Evolutionary conservation across 2,888 invertebrate species (phyloP).

Genomic region (Liopterus haemorrhoidalis): DNA sequence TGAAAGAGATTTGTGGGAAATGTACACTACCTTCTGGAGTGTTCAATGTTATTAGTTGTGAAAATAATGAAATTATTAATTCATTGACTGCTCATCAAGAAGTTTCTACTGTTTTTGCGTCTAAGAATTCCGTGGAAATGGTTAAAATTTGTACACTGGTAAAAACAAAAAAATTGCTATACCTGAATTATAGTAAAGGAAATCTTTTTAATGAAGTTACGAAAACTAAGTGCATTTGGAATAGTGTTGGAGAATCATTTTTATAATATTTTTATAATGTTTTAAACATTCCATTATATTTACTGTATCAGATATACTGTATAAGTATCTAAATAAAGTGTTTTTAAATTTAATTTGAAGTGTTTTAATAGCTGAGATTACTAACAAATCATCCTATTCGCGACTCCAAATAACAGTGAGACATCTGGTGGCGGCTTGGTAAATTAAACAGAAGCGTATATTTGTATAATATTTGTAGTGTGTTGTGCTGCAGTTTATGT

Average conservation of each 20-base stretch:
- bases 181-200: conserved; percentile 16
- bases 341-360: too few species aligned
- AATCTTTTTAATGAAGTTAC: conserved; percentile 31
- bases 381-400: too few species aligned
- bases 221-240: conserved; percentile 38
- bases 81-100: conserved; percentile 20
- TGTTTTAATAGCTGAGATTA: too few species aligned
- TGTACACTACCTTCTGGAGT: conserved; percentile 28
- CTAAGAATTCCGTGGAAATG: neutral
- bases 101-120: conserved; percentile 14
- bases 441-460: too few species aligned
- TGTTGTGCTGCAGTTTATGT: too few species aligned
- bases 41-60: conserved; percentile 21
- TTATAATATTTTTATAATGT: conserved; percentile 15
- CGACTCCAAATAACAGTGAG: too few species aligned
- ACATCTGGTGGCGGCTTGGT: too few species aligned
- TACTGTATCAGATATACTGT: too few species aligned
- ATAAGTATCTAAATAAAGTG: too few species aligned
- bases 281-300: neutral
- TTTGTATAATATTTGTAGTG: too few species aligned
- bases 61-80: conserved; percentile 15
- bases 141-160: neutral
- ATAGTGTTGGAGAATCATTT: conserved; percentile 37
- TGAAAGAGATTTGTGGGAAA: conserved; percentile 30
- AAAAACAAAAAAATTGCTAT: conserved; percentile 7